Conservation (phyloP, 2,888 invertebrate species). For the Coenonympha arcania region DNA sequence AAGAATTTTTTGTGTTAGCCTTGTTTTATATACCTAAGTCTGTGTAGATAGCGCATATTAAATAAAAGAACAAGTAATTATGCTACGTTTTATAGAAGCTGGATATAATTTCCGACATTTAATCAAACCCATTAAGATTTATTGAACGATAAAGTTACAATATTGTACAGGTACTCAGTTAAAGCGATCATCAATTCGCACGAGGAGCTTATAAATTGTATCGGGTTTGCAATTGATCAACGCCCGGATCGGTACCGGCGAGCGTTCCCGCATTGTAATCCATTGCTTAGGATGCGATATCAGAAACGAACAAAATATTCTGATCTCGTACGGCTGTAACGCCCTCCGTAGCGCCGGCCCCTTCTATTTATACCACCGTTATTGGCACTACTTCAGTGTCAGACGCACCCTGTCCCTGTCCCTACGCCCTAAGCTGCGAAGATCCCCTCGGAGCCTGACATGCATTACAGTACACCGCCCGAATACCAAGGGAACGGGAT, state of each 20-base stretch:
- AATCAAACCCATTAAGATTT: conserved; percentile 8
- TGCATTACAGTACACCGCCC: conserved; percentile 66
- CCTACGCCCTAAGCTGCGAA: conserved; percentile 54
- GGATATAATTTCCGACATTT: neutral
- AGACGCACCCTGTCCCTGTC: conserved; percentile 68
- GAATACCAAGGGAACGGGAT: conserved; percentile 61
- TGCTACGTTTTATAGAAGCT: too few relatives aligned
- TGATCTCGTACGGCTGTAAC: conserved; percentile 71
- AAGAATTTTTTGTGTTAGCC: too few relatives aligned
- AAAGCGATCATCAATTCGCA: conserved; percentile 33
- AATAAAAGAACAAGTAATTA: too few relatives aligned
- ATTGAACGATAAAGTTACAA: conserved; percentile 14
- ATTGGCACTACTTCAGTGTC: conserved; percentile 77
- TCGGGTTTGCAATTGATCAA: conserved; percentile 58
- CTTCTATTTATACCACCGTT: conserved; percentile 73
- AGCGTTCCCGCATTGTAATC: conserved; percentile 69
- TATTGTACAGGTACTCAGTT: conserved; percentile 16
- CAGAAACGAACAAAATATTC: conserved; percentile 67
- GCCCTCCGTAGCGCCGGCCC: conserved; percentile 63
- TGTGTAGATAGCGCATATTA: too few relatives aligned
- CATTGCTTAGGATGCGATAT: conserved; percentile 62
- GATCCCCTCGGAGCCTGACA: conserved; percentile 54
- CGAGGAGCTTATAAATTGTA: conserved; percentile 49
- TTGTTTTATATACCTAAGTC: too few relatives aligned
- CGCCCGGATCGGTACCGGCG: conserved; percentile 51